phyloP scores from a whole-genome alignment of 1,140 invertebrate species.

The Drosophila repletoides region DNA sequence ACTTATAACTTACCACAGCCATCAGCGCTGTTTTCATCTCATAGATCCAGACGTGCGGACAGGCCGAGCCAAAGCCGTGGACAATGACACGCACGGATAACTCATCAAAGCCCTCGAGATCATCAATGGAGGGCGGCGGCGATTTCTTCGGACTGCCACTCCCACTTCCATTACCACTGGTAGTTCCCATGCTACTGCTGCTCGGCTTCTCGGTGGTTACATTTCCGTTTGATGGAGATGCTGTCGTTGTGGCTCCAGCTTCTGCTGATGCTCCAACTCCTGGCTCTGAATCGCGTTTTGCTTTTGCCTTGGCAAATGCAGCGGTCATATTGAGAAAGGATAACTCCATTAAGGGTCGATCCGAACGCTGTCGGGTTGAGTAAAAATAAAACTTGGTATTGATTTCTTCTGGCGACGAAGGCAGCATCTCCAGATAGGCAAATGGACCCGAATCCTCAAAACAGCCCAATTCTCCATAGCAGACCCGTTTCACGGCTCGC shows the following conservation, averaged over 20 bases:
- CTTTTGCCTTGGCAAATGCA: constrained; percentile 65
- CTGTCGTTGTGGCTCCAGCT: background rate
- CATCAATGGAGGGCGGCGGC: constrained; percentile 51
- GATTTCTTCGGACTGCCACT: constrained; percentile 40
- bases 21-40: constrained; percentile 95
- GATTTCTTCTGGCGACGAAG: constrained; percentile 93
- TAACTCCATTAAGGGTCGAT: constrained; percentile 86
- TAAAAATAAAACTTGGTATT: constrained; percentile 90
- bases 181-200: background rate
- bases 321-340: constrained; percentile 87
- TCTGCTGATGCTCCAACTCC: background rate
- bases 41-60: constrained; percentile 94
- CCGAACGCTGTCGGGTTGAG: constrained; percentile 85
- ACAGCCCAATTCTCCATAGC: constrained; percentile 96
- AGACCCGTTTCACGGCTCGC: constrained; percentile 89
- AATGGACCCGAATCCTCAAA: constrained; percentile 96
- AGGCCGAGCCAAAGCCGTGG: constrained; percentile 96
- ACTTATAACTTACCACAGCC: constrained; percentile 91
- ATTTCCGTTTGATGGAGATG: background rate
- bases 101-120: constrained; percentile 77
- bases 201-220: constrained; percentile 38
- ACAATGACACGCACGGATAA: constrained; percentile 94
- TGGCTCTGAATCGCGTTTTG: constrained; percentile 47
- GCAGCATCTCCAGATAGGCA: constrained; percentile 94
- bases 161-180: no score